These are phyloP conservation scores for Phoxinus phoxinus DNA, from an alignment of 2,113 vertebrate species.

Conservation along the genomic window DNA sequence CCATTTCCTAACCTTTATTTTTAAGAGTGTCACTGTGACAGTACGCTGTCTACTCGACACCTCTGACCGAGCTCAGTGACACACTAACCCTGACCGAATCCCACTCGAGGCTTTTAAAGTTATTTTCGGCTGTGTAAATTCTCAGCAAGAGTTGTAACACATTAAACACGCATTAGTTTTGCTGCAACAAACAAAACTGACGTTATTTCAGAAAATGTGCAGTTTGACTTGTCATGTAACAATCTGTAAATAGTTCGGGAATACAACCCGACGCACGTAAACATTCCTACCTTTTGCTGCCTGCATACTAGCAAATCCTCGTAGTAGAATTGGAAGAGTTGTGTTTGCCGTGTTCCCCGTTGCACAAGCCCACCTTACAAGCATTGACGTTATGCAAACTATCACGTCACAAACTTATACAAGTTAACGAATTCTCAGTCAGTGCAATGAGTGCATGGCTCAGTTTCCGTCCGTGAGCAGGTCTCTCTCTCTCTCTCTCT, in stretches of 20 bases:
- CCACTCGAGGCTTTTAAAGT: not conserved
- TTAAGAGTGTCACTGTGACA: not conserved
- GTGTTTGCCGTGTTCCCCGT: not conserved
- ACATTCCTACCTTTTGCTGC: constrained; percentile 66
- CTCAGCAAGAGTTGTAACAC: not conserved
- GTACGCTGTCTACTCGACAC: not conserved
- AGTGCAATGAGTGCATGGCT: not conserved
- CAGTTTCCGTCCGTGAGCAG: not conserved
- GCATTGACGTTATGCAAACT: constrained; percentile 18
- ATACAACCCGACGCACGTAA: not conserved
- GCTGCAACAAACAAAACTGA: not conserved
- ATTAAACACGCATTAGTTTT: not conserved
- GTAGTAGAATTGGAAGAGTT: not conserved
- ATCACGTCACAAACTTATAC: constrained; percentile 26
- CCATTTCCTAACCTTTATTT: no score
- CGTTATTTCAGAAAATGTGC: not conserved
- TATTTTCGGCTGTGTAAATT: constrained; percentile 13
- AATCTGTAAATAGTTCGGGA: not conserved
- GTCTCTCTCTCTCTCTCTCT: no score
- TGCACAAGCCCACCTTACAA: not conserved
- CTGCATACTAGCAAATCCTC: constrained; percentile 56
- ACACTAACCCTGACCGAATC: not conserved
- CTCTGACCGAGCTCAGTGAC: not conserved
- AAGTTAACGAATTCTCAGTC: not conserved
- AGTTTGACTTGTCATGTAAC: not conserved